Evolutionary conservation across 1,140 invertebrate genomes (phyloP).

Genomic region (Drosophila equinoxialis): DNA sequence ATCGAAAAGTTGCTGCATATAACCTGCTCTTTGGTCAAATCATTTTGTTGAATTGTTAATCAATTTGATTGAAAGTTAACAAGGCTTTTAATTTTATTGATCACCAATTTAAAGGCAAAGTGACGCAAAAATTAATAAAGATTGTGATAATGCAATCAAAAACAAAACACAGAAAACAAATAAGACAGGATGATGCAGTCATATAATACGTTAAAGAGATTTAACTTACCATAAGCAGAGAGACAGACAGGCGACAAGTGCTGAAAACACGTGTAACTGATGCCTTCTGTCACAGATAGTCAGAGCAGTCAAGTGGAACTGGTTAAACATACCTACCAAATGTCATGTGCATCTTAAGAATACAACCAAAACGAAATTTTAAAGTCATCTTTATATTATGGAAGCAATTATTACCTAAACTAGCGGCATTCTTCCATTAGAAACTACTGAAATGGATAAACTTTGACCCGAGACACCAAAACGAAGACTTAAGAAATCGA

Average conservation of each 20-base stretch:
- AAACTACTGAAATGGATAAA: too few species aligned
- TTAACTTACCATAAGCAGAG: background rate
- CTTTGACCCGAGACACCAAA: too few species aligned
- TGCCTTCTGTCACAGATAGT: slow-evolving; percentile 15
- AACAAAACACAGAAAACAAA: too few species aligned
- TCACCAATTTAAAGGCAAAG: background rate
- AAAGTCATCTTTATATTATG: background rate
- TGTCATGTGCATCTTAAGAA: background rate
- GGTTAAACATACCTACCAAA: background rate
- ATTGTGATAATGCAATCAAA: slow-evolving; percentile 3
- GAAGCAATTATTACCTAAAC: background rate
- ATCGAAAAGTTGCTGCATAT: background rate
- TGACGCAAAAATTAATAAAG: too few species aligned
- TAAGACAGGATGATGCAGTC: background rate
- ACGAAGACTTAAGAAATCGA: too few species aligned
- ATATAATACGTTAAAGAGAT: slow-evolving; percentile 24
- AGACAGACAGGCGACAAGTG: slow-evolving; percentile 26
- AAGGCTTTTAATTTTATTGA: slow-evolving; percentile 13
- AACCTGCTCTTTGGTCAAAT: background rate
- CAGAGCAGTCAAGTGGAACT: slow-evolving; percentile 1
- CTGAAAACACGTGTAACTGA: slow-evolving; percentile 25
- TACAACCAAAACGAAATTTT: slow-evolving; percentile 3
- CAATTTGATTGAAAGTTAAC: slow-evolving; percentile 11
- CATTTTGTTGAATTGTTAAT: background rate
- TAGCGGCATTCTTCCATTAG: background rate